Percentiles rank a stretch among this genome's conserved stretches.
Conservation (phyloP, 2,113 vertebrate genomes). For the Chaetodon trifascialis region DNA sequence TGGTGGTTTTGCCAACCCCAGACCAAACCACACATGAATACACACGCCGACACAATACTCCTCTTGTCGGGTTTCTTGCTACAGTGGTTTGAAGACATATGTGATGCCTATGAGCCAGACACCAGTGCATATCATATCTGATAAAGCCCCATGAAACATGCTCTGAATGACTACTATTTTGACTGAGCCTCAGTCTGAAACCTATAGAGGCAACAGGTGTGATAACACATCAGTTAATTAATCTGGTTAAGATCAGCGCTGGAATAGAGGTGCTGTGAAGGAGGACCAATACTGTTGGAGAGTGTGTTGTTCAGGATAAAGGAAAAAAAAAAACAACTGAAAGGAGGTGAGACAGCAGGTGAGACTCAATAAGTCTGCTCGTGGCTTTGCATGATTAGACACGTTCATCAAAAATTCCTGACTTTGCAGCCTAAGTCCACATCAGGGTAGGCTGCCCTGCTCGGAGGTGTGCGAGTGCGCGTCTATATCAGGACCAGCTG, state of each 20-base stretch:
- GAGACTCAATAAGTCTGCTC: slow-evolving; percentile 59
- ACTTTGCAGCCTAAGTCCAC: slow-evolving; percentile 45
- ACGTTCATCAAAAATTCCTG: slow-evolving; percentile 59
- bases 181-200: background rate
- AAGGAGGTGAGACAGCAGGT: slow-evolving; percentile 24
- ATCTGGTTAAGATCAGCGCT: background rate
- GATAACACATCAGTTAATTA: background rate
- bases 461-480: slow-evolving; percentile 22
- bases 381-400: slow-evolving; percentile 40
- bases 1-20: slow-evolving; percentile 30
- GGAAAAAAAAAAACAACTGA: background rate
- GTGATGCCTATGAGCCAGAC: background rate
- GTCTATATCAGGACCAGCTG: slow-evolving; percentile 67
- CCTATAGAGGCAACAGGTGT: background rate
- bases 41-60: background rate
- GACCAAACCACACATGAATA: slow-evolving; percentile 8
- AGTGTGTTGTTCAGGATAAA: background rate
- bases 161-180: background rate
- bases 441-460: slow-evolving; percentile 6
- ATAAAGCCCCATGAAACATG: background rate
- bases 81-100: background rate
- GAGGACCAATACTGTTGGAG: background rate
- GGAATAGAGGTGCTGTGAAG: background rate
- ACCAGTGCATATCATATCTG: slow-evolving; percentile 2
- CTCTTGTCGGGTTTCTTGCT: background rate